These are phyloP conservation scores for Temnothorax longispinosus DNA, from an alignment of 1,140 invertebrate species.

Conservation along the genomic window DNA sequence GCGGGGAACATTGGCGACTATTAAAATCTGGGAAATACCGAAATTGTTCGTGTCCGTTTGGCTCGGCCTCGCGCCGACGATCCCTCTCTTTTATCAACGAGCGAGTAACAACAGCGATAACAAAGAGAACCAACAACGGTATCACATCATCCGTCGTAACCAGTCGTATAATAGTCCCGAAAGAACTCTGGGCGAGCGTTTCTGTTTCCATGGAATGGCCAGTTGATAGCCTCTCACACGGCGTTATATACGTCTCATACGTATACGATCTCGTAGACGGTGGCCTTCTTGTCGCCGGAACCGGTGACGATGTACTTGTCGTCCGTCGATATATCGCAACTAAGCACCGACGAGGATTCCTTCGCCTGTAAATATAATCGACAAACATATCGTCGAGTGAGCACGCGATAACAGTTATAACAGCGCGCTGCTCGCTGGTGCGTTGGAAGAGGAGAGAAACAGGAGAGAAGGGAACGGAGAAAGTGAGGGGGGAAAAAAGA, in stretches of 20 bases:
- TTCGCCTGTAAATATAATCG: slow-evolving; percentile 93
- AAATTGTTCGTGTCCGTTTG: slow-evolving; percentile 17
- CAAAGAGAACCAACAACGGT: slow-evolving; percentile 69
- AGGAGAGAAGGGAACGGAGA: background rate
- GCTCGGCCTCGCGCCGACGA: slow-evolving; percentile 40
- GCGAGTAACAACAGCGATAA: slow-evolving; percentile 69
- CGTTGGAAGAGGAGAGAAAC: background rate
- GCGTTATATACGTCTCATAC: background rate
- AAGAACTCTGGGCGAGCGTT: slow-evolving; percentile 32
- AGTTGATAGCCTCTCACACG: slow-evolving; percentile 82
- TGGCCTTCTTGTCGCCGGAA: slow-evolving; percentile 99
- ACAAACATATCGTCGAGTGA: slow-evolving; percentile 54
- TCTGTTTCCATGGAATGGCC: background rate
- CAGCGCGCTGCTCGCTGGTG: background rate
- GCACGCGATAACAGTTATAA: slow-evolving; percentile 34
- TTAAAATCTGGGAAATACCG: background rate
- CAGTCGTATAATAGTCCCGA: background rate
- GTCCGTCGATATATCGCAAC: slow-evolving; percentile 99
- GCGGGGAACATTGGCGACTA: background rate
- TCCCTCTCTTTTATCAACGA: slow-evolving; percentile 35
- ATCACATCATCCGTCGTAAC: slow-evolving; percentile 56
- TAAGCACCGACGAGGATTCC: slow-evolving; percentile 99
- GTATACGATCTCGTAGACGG: slow-evolving; percentile 99
- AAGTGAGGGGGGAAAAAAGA: background rate
- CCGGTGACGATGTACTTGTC: slow-evolving; percentile 99